phyloP scores from a whole-genome alignment of 2,113 vertebrate species.

The Heterotilapia buettikoferi region DNA sequence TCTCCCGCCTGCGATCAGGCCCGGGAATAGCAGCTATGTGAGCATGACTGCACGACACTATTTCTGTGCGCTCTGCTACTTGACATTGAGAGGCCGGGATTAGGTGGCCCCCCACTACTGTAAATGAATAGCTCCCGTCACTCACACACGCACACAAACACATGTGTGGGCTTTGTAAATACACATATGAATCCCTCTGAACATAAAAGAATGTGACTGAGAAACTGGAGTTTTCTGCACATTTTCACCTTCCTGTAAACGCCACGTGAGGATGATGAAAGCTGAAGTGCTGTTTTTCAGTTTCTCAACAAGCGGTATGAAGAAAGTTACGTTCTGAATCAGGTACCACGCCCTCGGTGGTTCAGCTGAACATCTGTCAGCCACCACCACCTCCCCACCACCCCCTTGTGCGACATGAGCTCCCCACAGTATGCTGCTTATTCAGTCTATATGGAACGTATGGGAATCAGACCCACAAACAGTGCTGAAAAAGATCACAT shows the following conservation, averaged over 20 bases:
- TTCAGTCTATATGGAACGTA: constrained; percentile 25
- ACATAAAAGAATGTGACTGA: background rate
- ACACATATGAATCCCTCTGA: background rate
- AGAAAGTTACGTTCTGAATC: constrained; percentile 15
- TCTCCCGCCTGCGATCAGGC: constrained; percentile 41
- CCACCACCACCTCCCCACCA: background rate
- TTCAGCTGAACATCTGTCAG: constrained; percentile 49
- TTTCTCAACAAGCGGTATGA: constrained; percentile 24
- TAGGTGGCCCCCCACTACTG: constrained; percentile 67
- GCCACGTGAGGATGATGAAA: background rate
- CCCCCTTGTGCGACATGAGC: background rate
- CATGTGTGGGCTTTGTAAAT: background rate
- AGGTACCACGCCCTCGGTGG: constrained; percentile 34
- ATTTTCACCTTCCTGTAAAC: background rate
- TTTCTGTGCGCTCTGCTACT: constrained; percentile 67
- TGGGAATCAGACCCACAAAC: constrained; percentile 38
- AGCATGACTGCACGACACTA: constrained; percentile 71
- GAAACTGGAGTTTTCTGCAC: background rate
- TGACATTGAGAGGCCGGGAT: constrained; percentile 72
- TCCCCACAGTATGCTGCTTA: background rate
- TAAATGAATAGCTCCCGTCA: constrained; percentile 50
- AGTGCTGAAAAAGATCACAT: background rate
- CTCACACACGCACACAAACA: constrained; percentile 15
- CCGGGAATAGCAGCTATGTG: constrained; percentile 71
- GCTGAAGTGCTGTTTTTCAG: background rate